Conservation (phyloP, 2,888 invertebrate species). For the Cinara cedri region DNA sequence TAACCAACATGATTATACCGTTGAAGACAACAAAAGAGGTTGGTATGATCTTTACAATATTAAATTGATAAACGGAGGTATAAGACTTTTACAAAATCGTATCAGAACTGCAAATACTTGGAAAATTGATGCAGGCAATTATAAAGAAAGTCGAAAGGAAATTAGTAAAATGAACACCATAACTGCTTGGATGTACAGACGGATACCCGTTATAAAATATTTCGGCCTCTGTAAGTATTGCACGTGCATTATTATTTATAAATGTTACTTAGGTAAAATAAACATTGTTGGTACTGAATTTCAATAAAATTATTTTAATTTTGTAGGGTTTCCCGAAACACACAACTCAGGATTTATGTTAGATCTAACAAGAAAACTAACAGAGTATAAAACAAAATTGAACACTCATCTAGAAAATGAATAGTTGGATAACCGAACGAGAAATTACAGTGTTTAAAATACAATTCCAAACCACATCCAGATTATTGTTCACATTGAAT, state of each 20-base stretch:
- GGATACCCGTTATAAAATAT: conserved; percentile 15
- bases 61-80: conserved; percentile 37
- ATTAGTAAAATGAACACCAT: neutral
- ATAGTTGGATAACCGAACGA: conserved; percentile 26
- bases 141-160: conserved; percentile 15
- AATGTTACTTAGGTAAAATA: neutral
- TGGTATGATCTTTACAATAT: conserved; percentile 22
- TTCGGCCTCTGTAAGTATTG: conserved; percentile 16
- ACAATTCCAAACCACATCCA: neutral
- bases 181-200: conserved; percentile 9
- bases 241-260: neutral
- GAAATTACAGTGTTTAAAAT: conserved; percentile 28
- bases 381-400: neutral
- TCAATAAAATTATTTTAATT: neutral
- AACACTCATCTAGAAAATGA: neutral
- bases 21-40: neutral
- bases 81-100: conserved; percentile 25
- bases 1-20: no score
- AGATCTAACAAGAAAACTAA: conserved; percentile 2
- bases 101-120: neutral
- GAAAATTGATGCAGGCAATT: conserved; percentile 3
- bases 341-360: conserved; percentile 20
- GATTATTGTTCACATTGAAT: neutral
- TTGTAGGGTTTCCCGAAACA: conserved; percentile 16
- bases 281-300: neutral